phyloP scores from a whole-genome alignment of 2,888 invertebrate species.

The Chrysina gloriosa region DNA sequence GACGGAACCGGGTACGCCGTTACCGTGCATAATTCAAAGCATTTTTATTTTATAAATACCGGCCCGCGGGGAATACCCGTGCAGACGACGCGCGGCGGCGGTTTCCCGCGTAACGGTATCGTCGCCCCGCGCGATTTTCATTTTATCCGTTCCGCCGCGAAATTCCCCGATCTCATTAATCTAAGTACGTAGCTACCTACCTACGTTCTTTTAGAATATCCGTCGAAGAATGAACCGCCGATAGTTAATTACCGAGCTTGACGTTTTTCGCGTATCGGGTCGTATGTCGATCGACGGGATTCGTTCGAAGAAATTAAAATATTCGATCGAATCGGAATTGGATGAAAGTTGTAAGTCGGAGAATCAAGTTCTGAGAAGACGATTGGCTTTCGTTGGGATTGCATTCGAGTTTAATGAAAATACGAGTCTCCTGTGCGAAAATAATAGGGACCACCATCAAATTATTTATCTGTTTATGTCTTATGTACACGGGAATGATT shows the following conservation, averaged over 20 bases:
- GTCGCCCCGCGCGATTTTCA: not conserved
- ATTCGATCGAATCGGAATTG: no score
- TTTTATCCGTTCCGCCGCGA: not conserved
- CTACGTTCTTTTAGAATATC: not conserved
- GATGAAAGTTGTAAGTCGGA: no score
- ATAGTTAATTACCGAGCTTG: not conserved
- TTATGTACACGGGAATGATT: no score
- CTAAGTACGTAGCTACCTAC: not conserved
- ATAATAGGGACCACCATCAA: no score
- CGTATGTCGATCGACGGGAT: no score
- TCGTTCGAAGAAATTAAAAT: no score
- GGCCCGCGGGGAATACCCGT: not conserved
- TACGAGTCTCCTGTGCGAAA: no score
- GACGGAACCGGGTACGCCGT: not conserved
- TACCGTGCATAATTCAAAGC: not conserved
- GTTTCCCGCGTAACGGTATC: not conserved
- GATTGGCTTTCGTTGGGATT: no score
- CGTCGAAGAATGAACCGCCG: not conserved
- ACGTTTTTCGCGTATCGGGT: not conserved
- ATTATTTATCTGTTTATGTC: no score
- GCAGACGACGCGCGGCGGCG: not conserved
- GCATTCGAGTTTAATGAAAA: no score
- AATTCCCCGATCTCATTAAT: constrained; percentile 5
- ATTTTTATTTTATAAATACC: not conserved
- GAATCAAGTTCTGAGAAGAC: no score